Evolutionary conservation across 2,113 vertebrate genomes (phyloP), one percentile per base, ranked within the genome.

Genomic region (Zosterops pallidus): DNA sequence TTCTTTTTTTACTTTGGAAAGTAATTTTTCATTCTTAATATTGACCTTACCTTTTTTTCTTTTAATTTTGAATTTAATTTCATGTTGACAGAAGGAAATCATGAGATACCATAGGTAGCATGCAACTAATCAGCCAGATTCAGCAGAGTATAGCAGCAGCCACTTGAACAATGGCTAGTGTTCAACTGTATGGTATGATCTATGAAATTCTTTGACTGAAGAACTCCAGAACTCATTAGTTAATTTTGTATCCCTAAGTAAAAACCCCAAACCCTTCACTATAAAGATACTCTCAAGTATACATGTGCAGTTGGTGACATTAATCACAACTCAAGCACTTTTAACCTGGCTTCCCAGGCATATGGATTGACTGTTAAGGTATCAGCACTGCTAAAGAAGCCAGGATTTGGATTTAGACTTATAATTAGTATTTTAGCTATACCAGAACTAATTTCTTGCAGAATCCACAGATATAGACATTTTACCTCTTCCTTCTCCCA

Each of bases 11-110:
- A 78, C 33, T 42, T 89, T 49, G 47, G 77, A 95, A 89, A 79
- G 52, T 56, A 31, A 47, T 67, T 86, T 94, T 94, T 90, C 63
- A 74, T 80, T 81, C 83, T 83, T 86, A 86, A 90, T 77, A 86
- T 41, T 84, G 44, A 91, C 67, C 31, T 89, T 55, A n/a, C 17
- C 4, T 76, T 49, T 53, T 79, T 79, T 20, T 6, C 3, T 33
- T 56, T 60, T 14, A 5, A 57, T 56, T 55, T 74, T 29, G 18
- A 29, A 44, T 67, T 50, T 75, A 21, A 68, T 94, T 96, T 82
- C 35, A 79, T 31, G 31, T 94, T 96, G 80, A 60, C 83, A 92
- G 80, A 89, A 86, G 81, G 89, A 94, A 94, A 95, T 82, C 37
- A 68, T 78, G 93, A 85, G 69, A 67, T 59, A 89, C 52, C 69